Percentiles rank a stretch among this genome's conserved stretches.
Evolutionary conservation across 2,888 invertebrate genomes (phyloP).

Genomic region (Limnephilus marmoratus): DNA sequence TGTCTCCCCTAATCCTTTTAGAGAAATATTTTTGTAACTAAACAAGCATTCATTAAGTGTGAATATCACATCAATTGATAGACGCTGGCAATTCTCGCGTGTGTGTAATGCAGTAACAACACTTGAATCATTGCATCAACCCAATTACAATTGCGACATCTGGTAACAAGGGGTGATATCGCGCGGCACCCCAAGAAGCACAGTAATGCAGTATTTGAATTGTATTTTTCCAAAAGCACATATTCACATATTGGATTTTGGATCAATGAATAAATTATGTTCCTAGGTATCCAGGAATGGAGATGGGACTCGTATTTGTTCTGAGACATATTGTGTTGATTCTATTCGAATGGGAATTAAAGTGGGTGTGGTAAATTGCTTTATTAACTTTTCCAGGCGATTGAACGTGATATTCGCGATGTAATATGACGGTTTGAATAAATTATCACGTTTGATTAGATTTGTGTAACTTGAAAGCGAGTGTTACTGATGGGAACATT

Average conservation of each 20-base stretch:
- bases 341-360: conserved; percentile 22
- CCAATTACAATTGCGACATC: conserved; percentile 50
- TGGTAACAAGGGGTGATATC: conserved; percentile 37
- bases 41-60: conserved; percentile 17
- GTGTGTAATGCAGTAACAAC: conserved; percentile 29
- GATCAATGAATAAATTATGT: conserved; percentile 61
- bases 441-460: background rate
- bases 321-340: conserved; percentile 47
- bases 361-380: conserved; percentile 42
- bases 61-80: conserved; percentile 27
- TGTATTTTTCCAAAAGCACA: conserved; percentile 53
- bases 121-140: conserved; percentile 42
- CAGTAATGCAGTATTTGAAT: conserved; percentile 3
- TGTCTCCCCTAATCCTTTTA: background rate
- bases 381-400: conserved; percentile 40
- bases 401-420: conserved; percentile 8
- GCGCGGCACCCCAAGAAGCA: background rate
- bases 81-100: background rate
- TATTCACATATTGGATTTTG: conserved; percentile 59
- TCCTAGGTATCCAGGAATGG: background rate
- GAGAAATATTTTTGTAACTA: conserved; percentile 21
- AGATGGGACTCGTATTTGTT: conserved; percentile 10
- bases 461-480: background rate
- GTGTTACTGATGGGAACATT: background rate
- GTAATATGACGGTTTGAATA: conserved; percentile 18